Conservation (phyloP, 2,113 vertebrate species). For the Melospiza melodia region DNA sequence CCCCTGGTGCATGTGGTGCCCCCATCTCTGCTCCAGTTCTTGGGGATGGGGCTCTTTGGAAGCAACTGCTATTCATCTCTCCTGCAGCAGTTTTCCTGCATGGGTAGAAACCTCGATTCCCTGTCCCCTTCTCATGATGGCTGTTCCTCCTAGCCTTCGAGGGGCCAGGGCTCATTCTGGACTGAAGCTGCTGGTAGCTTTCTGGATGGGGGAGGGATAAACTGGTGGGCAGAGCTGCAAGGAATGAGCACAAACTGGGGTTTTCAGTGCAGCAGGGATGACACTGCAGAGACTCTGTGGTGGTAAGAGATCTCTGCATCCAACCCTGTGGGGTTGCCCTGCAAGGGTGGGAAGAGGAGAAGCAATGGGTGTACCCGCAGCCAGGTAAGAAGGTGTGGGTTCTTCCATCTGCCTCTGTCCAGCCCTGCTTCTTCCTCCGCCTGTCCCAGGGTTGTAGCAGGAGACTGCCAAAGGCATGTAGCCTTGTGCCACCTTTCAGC, state of each 20-base stretch:
- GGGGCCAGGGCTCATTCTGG: neutral
- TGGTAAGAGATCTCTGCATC: neutral
- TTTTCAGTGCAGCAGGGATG: neutral
- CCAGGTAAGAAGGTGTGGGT: accelerated
- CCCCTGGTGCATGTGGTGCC: accelerated
- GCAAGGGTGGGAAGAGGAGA: neutral
- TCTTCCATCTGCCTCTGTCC: accelerated
- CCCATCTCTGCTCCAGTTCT: neutral
- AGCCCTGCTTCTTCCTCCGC: neutral
- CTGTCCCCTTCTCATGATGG: accelerated
- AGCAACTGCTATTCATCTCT: accelerated
- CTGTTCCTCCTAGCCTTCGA: accelerated
- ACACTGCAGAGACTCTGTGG: neutral
- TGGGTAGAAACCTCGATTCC: neutral
- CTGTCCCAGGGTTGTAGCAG: neutral
- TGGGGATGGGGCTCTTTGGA: neutral
- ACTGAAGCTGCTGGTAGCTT: neutral
- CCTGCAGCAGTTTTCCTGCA: neutral
- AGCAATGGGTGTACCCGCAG: neutral
- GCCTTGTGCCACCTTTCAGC: neutral
- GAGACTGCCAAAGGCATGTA: neutral
- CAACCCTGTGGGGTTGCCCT: neutral
- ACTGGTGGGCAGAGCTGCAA: neutral
- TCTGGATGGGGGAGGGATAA: neutral
- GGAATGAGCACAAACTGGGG: accelerated